phyloP scores from a whole-genome alignment of 2,113 vertebrate genomes.

The Spea multiplicata region DNA sequence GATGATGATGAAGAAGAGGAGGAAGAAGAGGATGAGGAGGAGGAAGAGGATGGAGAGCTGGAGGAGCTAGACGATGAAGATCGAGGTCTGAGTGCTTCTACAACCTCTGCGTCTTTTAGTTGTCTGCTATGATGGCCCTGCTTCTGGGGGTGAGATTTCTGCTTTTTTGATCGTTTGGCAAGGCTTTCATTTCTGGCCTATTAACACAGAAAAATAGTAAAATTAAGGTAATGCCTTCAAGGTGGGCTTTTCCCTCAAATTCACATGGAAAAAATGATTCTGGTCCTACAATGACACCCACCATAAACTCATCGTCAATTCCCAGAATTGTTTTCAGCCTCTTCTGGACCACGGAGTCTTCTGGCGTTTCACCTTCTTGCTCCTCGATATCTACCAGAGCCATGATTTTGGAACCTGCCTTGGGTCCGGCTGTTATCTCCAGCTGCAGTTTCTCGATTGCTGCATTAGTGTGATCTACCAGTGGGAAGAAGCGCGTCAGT shows the following conservation, averaged over 20 bases:
- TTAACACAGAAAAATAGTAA: not conserved
- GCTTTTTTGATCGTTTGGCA: not conserved
- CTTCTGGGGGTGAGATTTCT: not conserved
- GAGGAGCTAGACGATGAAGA: slow-evolving; percentile 30
- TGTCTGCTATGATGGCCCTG: not conserved
- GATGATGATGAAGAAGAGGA: not conserved
- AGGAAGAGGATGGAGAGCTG: slow-evolving; percentile 21
- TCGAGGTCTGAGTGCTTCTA: not conserved
- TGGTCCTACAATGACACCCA: slow-evolving; percentile 12
- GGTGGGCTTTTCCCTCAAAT: not conserved
- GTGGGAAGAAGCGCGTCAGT: not conserved
- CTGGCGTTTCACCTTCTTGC: slow-evolving; percentile 41
- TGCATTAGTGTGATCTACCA: slow-evolving; percentile 57
- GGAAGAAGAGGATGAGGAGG: not conserved
- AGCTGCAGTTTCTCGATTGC: slow-evolving; percentile 70
- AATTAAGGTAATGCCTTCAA: no score
- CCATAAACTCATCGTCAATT: slow-evolving; percentile 53
- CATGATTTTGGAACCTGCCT: slow-evolving; percentile 66
- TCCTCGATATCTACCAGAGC: slow-evolving; percentile 52
- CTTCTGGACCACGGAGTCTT: slow-evolving; percentile 55
- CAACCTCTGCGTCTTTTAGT: not conserved
- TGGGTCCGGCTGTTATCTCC: slow-evolving; percentile 69
- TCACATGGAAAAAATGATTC: not conserved
- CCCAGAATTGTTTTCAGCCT: slow-evolving; percentile 70
- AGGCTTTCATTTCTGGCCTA: slow-evolving; percentile 19